Percentiles rank a stretch among this genome's conserved stretches.
Conservation (phyloP, 2,888 invertebrate species). For the Callinectes sapidus region DNA sequence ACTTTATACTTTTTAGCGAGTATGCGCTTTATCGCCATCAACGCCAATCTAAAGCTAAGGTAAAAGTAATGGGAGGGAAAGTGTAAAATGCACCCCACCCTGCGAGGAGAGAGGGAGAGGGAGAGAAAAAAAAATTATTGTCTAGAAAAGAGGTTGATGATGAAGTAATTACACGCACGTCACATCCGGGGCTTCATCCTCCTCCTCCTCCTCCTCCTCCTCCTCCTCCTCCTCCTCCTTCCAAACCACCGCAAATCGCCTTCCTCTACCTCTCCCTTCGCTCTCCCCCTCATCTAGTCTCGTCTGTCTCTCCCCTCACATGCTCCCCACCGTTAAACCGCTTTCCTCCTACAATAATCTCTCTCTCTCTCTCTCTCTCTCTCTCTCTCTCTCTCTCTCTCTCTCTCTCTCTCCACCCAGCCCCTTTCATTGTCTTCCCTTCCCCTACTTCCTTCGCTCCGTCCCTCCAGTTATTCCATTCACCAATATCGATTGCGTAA, state of each 20-base stretch:
- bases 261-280: background rate
- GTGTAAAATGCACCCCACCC: too few species aligned
- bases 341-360: slow-evolving; percentile 3
- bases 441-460: too few species aligned
- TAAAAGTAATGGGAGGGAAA: too few species aligned
- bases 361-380: slow-evolving; percentile 37
- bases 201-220: too few species aligned
- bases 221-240: background rate
- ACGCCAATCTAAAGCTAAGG: too few species aligned
- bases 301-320: background rate
- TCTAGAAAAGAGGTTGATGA: background rate
- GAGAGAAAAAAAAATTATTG: too few species aligned
- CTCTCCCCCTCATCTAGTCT: background rate
- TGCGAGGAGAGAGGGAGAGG: too few species aligned
- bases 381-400: slow-evolving; percentile 41
- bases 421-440: too few species aligned
- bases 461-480: too few species aligned
- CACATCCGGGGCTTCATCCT: slow-evolving; percentile 1
- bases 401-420: slow-evolving; percentile 18
- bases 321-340: background rate
- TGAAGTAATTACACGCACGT: background rate
- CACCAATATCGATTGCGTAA: too few species aligned
- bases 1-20: too few species aligned
- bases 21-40: too few species aligned
- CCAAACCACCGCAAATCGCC: background rate